A percentile compares a stretch with the other conserved stretches of the same genome.
Conservation (phyloP, 30 jellyfish, hydroid and myxozoan species). For the Turritopsis rubra region DNA sequence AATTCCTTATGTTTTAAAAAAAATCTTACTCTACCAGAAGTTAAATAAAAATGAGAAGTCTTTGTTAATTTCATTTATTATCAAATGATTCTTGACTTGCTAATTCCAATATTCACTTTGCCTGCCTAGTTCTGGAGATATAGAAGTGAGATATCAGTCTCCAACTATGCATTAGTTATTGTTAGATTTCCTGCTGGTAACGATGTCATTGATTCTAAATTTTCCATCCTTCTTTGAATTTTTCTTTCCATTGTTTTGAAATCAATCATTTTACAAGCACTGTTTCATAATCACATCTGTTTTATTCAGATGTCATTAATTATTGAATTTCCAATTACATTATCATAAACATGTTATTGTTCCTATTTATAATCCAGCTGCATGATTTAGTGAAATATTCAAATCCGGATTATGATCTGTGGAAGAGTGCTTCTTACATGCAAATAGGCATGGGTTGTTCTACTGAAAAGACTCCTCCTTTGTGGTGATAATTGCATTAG, state of each 20-base stretch:
- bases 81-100: too few species aligned
- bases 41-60: too few species aligned
- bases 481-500: neutral
- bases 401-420: neutral
- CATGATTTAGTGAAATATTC: neutral
- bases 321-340: neutral
- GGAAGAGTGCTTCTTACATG: neutral
- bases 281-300: neutral
- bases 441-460: neutral
- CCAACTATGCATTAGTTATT: neutral
- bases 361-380: neutral
- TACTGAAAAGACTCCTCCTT: neutral
- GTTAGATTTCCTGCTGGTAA: neutral
- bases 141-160: too few species aligned
- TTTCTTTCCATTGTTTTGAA: neutral
- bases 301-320: neutral
- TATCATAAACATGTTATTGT: neutral
- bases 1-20: too few species aligned
- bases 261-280: neutral
- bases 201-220: neutral
- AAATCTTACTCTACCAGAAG: too few species aligned
- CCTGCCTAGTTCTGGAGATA: too few species aligned
- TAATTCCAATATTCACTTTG: too few species aligned
- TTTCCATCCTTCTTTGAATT: neutral
- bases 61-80: too few species aligned